Base-by-base conservation (phyloP, 35 echinoderm and acorn worm species). In the Strongylocentrotus purpuratus region DNA sequence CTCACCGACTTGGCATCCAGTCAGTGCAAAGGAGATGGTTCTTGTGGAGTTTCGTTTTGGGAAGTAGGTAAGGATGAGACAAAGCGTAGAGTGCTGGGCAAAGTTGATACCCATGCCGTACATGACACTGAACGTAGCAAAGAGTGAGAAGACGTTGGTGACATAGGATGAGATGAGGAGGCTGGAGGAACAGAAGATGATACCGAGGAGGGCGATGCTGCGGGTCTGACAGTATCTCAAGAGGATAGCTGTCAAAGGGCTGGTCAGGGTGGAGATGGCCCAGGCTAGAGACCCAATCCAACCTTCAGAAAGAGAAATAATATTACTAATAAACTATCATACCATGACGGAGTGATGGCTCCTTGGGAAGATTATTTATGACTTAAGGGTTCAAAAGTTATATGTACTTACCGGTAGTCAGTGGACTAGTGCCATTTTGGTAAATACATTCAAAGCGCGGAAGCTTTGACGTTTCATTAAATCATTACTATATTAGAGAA, bases 101-200 rank as follows among this genome's bases (percentile, higher is more conserved):
- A 95, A 95, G 31, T 95, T 95, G 46, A 89, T 89, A 4, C 94
- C 94, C 86, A 95, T 95, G 47, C 94, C 94, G 47, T 95, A 95
- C 94, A 95, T 90, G 31, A 95, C 32, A 85, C 86, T 55, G 86
- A 89, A 95, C 4, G 94, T 89, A 46, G 71, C 52, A 86, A 89
- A 95, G 10, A 95, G 86, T 31, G 14, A 52, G 46, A 47, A 89
- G 86, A 90, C 86, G 33, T 87, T 89, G 46, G 94, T n/a, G 33
- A 90, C 94, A 32, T 88, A 88, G n/a, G 94, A 95, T 31, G 94
- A 95, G 46, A 89, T 89, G 86, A 95, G 88, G 94, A 95, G 94
- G 32, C 94, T 89, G 46, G 94, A 50, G 85, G 94, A 95, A 90
- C 94, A 95, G 86, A 95, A 52, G 46, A 61, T 35, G 9, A 95